Base-by-base conservation (phyloP, 2,797 vertebrate genomes). In the Myotis vivesi region DNA sequence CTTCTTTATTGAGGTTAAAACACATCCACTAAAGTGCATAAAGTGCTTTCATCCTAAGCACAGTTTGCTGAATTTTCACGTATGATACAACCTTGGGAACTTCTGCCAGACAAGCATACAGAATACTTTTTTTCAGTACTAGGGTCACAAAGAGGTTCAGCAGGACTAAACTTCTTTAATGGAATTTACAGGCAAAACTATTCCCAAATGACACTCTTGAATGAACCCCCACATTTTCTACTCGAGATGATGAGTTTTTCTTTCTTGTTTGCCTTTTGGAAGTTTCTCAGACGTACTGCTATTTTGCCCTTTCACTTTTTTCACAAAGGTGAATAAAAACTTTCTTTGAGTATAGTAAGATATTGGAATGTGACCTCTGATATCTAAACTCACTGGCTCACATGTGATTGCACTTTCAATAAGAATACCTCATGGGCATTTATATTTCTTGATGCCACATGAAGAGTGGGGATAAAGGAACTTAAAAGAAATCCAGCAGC, bases 281-380 rank as follows among this genome's bases (percentile, higher is more conserved):
- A 68, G 33, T 44, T 87, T 94, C 89, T 92, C 86, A 80, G 68
- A 87, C 1, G 30, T 59, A 71, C 53, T 79, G 69, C 36, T 92
- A 57, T 53, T 94, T 20, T 86, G 75, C 46, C 46, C 75, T 88
- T 94, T 87, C 49, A 15, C 11, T 41, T 83, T 86, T 68, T 87
- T 64, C 83, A 83, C 71, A 95, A 85, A 95, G 89, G 62, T 77
- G 75, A 95, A 94, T 88, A 62, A 75, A 95, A 96, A 87, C 80
- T 91, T 83, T 23, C 89, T 85, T 44, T 92, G 69, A 95, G 77
- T 81, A 62, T 73, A 85, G 86, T 38, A 36, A 71, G 59, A 75
- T 79, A 66, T 25, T 75, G 38, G 55, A 22, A 87, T 80, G 22
- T 96, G 89, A 96, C 90, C 77, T 83, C 84, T 22, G 33, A 28